Evolutionary conservation across 2,888 invertebrate species (phyloP), one percentile per base, ranked within the genome.

Genomic region (Plagiodera versicolora): DNA sequence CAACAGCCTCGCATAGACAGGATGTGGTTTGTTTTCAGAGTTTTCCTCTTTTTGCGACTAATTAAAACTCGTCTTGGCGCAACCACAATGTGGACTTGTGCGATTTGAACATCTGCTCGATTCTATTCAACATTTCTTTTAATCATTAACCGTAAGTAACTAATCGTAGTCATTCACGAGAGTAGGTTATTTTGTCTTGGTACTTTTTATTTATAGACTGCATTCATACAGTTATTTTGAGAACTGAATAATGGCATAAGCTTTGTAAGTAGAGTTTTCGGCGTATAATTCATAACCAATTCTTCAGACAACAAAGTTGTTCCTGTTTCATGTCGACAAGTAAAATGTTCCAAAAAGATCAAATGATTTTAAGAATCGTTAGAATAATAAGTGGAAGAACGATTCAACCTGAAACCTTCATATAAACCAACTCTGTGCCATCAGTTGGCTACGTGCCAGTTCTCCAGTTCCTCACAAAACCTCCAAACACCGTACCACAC

Each of bases 1-100:
- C 51, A 51, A 51, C 51, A 51, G 35, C 30, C 17, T 35, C 51
- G 51, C 51, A 6, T 17, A 51, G 51, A 51, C 51, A 51, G 51
- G 51, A 51, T 51, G 51, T 35, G 32, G 32, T 51, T 32, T 11
- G 32, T 32, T 32, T 32, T 32, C 11, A 32, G 32, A 32, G n/a
- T 32, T 32, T 10, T 32, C 8, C 32, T 32, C 32, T 32, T 32
- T 32, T 32, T 32, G 32, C 32, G 10, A 32, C 32, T 10, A 32
- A 32, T 32, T 32, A 32, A 32, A 32, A 32, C 32, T 11, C 32
- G 9, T 28, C 28, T 32, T 32, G 32, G 32, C 32, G 32, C 32
- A 32, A 10, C 32, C 11, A 32, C 32, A 32, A 32, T 32, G 32
- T 9, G 32, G 11, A 32, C 11, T 11, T 32, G 32, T 32, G 32